Evolutionary conservation across 35 echinoderm and acorn worm species (phyloP), one percentile per base, ranked within the genome.

Genomic region (Holothuria glaberrima): DNA sequence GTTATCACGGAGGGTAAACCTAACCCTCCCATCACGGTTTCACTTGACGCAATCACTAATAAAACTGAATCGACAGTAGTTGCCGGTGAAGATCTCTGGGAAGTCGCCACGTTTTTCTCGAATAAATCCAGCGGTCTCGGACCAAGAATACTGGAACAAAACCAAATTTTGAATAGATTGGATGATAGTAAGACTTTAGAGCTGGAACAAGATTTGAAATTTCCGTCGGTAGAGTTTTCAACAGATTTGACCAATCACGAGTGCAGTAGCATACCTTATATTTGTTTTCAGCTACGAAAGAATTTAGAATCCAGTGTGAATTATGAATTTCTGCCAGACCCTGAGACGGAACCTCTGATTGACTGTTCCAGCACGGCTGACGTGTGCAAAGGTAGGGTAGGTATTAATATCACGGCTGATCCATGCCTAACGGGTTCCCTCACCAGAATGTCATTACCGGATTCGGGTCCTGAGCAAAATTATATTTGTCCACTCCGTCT

Each of bases 201-300:
- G 30, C 46, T 48, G 69, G 87, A 54, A 0, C 27, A 45, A 9
- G 50, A 96, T 73, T 70, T 96, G 14, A 59, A 21, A 14, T 93
- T 92, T 57, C 54, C 54, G 14, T 56, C 77, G 18, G 71, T 90
- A 28, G 81, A 85, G 16, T 91, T 96, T 58, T 62, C 88, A 36
- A 86, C 92, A 44, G 94, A 96, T 82, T 87, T 96, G 80, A 90
- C 22, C 14, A 76, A 87, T 7, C 80, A 87, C 17, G 75, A 83
- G 25, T 96, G 94, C 31, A 80, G 75, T 66, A 87, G 93, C 3
- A 88, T 89, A 14, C 91, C 48, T 13, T 95, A 92, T 50, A 75
- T 95, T 24, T 95, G 94, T 77, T 76, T 64, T 21, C 73, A 95
- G 83, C 90, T 95, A n/a, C 48, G 86, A 44, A 95, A 92, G 86